Evolutionary conservation across 2,888 invertebrate genomes (phyloP), one percentile per base, ranked within the genome.

Genomic region (Drymonia ruficornis): DNA sequence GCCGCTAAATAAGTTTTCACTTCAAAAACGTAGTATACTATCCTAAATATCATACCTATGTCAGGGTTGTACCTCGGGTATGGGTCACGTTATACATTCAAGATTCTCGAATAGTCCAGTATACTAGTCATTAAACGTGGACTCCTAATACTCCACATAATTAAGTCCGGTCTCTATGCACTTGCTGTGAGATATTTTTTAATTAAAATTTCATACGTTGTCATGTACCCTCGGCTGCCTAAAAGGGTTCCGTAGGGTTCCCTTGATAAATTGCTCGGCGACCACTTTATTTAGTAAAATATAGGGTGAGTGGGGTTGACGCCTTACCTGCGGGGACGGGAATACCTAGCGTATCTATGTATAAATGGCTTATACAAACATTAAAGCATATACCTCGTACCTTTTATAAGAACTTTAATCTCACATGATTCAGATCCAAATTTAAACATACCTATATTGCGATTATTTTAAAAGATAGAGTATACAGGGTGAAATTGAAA

Each of bases 281-380:
- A 56, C 56, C 61, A 46, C 57, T 61, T 61, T 67, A 63, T 59
- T 62, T 63, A 63, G 55, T 62, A 57, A 65, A 65, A 65, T 63
- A 55, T 65, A 61, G 54, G 56, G 61, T 60, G 49, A 46, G 52
- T 52, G 54, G 52, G 56, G 59, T 55, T 44, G 53, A 57, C 43
- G 43, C 43, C 19, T 43, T 19, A 43, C 43, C 43, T 43, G 43
- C 13, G 19, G 43, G 19, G 19, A 23, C 19, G 3, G n/a, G n/a
- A 4, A 19, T 3, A 19, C 43, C n/a, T 40, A 1, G 40, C 11
- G 8, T 40, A 9, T 40, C 16, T 36, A n/a, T n/a, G 36, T 36
- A 36, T 36, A 36, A n/a, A 31, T 31, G 31, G n/a, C 23, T 2
- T 31, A 8, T 12, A 31, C 31, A 31, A 31, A 31, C 31, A 31